Evolutionary conservation across 2,888 invertebrate species (phyloP), one percentile per base, ranked within the genome.

Genomic region (Acleris literana): DNA sequence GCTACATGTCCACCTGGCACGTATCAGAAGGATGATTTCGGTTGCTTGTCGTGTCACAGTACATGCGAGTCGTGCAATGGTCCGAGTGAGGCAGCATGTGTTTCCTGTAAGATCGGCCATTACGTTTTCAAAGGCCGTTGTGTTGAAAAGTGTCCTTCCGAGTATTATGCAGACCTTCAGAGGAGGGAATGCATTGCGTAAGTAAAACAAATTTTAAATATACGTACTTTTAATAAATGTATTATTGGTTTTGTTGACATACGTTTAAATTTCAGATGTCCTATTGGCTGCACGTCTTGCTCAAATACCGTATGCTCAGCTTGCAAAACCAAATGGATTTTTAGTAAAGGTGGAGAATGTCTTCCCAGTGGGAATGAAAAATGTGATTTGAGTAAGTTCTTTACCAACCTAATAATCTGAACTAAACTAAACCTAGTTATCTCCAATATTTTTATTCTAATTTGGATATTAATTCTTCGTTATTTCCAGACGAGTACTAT

Each of bases 1-100:
- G 96, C 97, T 3, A 94, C 96, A 1, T 98, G 98, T 89, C 97
- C 97, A 0, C 85, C 94, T 16, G 95, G 96, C 76, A 97, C 97
- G 56, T 97, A 95, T 84, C 97, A 97, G 90, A 97, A 96, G 51
- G 96, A 97, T 81, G 97, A 97, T 84, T 96, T 97, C 85, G 96
- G 95, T 79, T 97, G 97, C 85, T 93, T 95, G 71, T 93, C 95
- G 13, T 97, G 97, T 80, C 96, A 97, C 84, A 93, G 95, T 69
- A 94, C 95, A 60, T 97, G 97, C 82, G 96, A 96, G 82, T 96
- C 97, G 52, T 97, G 97, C 85, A 95, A 94, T 71, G 97, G 97
- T n/a, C 94, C 96, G 18, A 94, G 94, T 64, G 95, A 95, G 77
- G 94, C 94, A 43, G 95, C 96, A 76, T 97, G 97, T 90, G 95